Evolutionary conservation across 2,888 invertebrate species (phyloP), one percentile per base, ranked within the genome.

Genomic region (Globia sparganii): DNA sequence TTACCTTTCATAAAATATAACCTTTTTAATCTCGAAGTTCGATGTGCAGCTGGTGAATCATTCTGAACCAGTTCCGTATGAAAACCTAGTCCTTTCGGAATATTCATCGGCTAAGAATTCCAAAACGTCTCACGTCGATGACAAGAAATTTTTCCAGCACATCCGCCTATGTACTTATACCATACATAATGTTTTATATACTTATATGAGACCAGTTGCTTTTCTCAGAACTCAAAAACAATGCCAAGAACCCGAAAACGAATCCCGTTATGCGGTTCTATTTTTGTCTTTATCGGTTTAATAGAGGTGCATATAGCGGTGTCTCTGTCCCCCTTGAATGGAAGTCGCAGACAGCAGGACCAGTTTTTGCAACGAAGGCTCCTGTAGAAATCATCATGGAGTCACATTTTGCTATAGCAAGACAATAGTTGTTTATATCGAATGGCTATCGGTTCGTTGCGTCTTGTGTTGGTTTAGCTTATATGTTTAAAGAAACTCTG

Each of bases 251-350:
- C 75, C 89, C 87, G 84, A 87, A 91, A 93, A 92, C 91, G 90
- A 90, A 90, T 93, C 91, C 96, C 96, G 96, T 96, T 96, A 95
- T 92, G 86, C 91, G 90, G 89, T 90, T 92, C 85, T 85, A 85
- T 90, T 86, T 86, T 76, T 86, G 80, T 95, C 94, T 89, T 88
- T 91, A 80, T 94, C 91, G 72, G 64, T 75, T 87, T 2, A 73
- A 61, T 56, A 69, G 61, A 73, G 73, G 72, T 82, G 78, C 77
- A 72, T 80, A 87, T 91, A 75, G 75, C 49, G 85, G 78, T 78
- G 80, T 94, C 95, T 90, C 93, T 89, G 88, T 95, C 88, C 87
- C 94, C 88, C 95, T 92, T 96, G 92, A 95, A 96, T 96, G 96
- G 95, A 91, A 93, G 94, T 95, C 92, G 93, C 93, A 92, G 92